These are phyloP conservation scores for Callionymus lyra DNA, from an alignment of 2,113 vertebrate genomes.

Conservation along the genomic window DNA sequence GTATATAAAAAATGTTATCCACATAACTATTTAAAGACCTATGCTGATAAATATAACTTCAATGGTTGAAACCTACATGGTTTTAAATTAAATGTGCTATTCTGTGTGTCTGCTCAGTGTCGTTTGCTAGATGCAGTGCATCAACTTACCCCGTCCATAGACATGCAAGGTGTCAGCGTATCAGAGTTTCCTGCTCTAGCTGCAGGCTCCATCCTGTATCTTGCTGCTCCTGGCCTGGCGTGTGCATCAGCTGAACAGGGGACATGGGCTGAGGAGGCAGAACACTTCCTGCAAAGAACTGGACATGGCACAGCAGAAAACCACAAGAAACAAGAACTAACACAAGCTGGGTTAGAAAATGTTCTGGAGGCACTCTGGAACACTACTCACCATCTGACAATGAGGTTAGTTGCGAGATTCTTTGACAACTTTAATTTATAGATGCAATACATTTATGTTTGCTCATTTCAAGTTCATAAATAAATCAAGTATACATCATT, in stretches of 20 bases:
- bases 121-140: slow-evolving; percentile 29
- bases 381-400: slow-evolving; percentile 39
- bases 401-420: slow-evolving; percentile 35
- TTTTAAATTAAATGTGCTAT: neutral
- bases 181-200: slow-evolving; percentile 50
- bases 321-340: neutral
- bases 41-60: no score
- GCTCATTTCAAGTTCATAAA: no score
- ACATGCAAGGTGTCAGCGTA: slow-evolving; percentile 7
- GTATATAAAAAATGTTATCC: no score
- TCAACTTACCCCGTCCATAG: slow-evolving; percentile 41
- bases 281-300: slow-evolving; percentile 42
- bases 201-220: slow-evolving; percentile 48
- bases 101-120: slow-evolving; percentile 30
- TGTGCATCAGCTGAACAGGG: slow-evolving; percentile 32
- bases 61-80: no score
- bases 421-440: no score
- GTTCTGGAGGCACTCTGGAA: slow-evolving; percentile 33
- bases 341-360: slow-evolving; percentile 19
- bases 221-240: slow-evolving; percentile 37
- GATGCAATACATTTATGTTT: no score
- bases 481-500: no score
- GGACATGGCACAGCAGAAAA: slow-evolving; percentile 7
- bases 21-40: no score
- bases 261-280: slow-evolving; percentile 41